Percentiles rank a stretch among this genome's conserved stretches.
phyloP scores from a whole-genome alignment of 1,140 invertebrate genomes.

The Drosophila neocordata region DNA sequence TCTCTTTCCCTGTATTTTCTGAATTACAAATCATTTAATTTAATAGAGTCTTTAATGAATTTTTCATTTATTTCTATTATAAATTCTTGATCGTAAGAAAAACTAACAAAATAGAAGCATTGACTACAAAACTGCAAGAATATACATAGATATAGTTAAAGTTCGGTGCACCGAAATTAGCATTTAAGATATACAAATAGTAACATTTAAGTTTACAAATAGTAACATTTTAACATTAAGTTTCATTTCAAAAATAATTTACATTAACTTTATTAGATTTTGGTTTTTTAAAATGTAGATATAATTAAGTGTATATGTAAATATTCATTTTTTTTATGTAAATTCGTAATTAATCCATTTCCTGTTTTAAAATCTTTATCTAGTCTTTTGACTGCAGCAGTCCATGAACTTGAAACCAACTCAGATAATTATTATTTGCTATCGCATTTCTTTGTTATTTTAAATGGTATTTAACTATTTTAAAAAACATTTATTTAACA shows the following conservation, averaged over 20 bases:
- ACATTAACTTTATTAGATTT: background rate
- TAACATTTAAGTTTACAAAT: conserved; percentile 19
- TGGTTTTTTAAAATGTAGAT: conserved; percentile 24
- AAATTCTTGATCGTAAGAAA: too few relatives aligned
- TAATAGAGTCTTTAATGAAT: too few relatives aligned
- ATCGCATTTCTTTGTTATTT: background rate
- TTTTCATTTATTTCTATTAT: too few relatives aligned
- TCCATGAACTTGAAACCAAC: conserved; percentile 39
- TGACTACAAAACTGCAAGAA: background rate
- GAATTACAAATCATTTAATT: too few relatives aligned
- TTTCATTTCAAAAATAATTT: conserved; percentile 42
- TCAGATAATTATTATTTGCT: background rate
- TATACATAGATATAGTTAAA: background rate
- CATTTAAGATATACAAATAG: background rate
- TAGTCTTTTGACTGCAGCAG: conserved; percentile 46
- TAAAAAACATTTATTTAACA: conserved; percentile 34
- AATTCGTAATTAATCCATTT: conserved; percentile 62
- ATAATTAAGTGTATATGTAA: conserved; percentile 49
- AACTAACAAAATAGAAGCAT: background rate
- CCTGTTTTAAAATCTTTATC: conserved; percentile 43
- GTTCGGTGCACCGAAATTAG: background rate
- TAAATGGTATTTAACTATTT: conserved; percentile 28
- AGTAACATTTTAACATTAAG: conserved; percentile 48
- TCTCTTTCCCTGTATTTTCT: too few relatives aligned
- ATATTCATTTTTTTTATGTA: conserved; percentile 37